Base-by-base conservation (phyloP, 2,888 invertebrate genomes). In the Tupiocoris notatus region DNA sequence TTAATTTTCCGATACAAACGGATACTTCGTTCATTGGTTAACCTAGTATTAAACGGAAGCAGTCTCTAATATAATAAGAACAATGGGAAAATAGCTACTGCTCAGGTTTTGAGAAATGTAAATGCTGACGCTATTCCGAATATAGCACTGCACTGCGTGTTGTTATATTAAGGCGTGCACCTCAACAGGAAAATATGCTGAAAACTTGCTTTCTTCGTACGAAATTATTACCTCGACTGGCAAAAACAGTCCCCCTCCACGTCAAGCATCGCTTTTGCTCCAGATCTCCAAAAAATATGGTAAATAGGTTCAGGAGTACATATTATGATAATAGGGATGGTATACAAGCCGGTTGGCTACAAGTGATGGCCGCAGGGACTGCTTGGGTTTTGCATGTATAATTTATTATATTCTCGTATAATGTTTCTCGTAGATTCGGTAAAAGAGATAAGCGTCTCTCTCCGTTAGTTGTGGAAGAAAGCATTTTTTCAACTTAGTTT, bases 321-420 rank as follows among this genome's bases (percentile, higher is more conserved):
- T 70, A 70, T 70, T 70, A 70, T 70, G 58, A 70, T 70, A 70
- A 70, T 70, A 59, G 39, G 39, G 12, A 39, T 3, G 39, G 6
- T 39, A 39, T 39, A 39, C 39, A 39, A 39, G 70, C 70, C 59
- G 65, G 65, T 70, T 12, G 39, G 39, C 3, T 39, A 39, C 39
- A 39, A 39, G 39, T 39, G 39, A 39, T 39, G 39, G 39, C 39
- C 39, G 39, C 12, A 39, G 65, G 65, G 65, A 39, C 65, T 65
- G 39, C 25, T 65, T 20, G 70, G 70, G 59, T 70, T 70, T 70
- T 70, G 70, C 70, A 70, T 70, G 70, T 70, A 70, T 70, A 70
- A 70, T 70, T 70, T 70, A 70, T 70, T 70, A 70, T 70, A 70
- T 59, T 70, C 59, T 12, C 59, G 70, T 70, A 70, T 70, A 70